Conservation (phyloP, 2,113 vertebrate genomes). For the Pavo muticus region DNA sequence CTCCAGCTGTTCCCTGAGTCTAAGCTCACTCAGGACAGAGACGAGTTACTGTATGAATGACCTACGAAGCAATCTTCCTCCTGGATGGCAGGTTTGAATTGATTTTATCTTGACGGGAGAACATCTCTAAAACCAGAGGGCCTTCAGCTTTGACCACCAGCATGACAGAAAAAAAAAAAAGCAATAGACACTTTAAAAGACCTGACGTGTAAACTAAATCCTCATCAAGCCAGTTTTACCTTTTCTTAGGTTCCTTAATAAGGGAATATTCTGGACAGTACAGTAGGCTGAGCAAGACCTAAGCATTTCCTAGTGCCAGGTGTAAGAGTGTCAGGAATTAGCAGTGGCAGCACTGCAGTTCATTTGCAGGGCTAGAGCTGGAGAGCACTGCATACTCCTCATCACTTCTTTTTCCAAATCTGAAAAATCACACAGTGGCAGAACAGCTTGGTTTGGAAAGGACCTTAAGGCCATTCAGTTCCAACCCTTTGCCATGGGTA, state of each 20-base stretch:
- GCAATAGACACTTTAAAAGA: background rate
- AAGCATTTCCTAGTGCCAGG: background rate
- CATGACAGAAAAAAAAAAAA: background rate
- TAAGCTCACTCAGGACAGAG: background rate
- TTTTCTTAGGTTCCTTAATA: background rate
- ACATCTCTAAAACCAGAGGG: background rate
- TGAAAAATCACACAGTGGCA: too few species aligned
- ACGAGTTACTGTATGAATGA: background rate
- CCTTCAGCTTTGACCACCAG: background rate
- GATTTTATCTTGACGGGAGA: background rate
- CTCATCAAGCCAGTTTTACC: background rate
- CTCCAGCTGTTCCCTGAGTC: background rate
- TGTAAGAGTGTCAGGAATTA: background rate
- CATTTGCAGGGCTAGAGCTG: background rate
- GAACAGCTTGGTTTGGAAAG: too few species aligned
- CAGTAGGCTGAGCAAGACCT: background rate
- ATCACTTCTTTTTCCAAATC: background rate
- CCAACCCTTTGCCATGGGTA: too few species aligned
- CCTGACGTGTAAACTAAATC: background rate
- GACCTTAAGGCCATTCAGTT: too few species aligned
- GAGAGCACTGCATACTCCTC: rapidly evolving
- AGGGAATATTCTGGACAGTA: background rate
- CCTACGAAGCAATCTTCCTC: background rate
- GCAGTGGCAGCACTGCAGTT: background rate
- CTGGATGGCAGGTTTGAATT: background rate